Conservation (phyloP, 2,888 invertebrate genomes). For the Aethes cnicana region DNA sequence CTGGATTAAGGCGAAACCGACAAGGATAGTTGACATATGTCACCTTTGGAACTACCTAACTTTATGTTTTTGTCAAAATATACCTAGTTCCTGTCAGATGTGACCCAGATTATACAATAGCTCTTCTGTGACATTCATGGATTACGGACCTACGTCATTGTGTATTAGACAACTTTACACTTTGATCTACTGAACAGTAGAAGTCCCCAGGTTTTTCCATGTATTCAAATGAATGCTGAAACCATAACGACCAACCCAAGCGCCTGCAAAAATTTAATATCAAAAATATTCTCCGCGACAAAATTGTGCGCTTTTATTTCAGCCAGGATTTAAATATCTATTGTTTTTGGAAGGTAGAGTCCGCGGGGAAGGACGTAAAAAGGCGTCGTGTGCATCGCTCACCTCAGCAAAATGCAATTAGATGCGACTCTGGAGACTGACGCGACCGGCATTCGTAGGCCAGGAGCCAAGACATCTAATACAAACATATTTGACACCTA, state of each 20-base stretch:
- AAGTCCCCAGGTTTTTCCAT: too few relatives aligned
- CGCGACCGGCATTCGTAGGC: slow-evolving; percentile 48
- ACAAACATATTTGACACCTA: too few relatives aligned
- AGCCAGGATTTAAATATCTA: slow-evolving; percentile 27
- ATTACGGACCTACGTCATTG: too few relatives aligned
- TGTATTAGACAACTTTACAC: too few relatives aligned
- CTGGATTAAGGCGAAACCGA: background rate
- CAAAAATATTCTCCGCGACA: slow-evolving; percentile 11
- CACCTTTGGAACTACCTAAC: slow-evolving; percentile 10
- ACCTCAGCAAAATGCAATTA: slow-evolving; percentile 80
- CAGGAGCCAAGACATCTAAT: slow-evolving; percentile 39
- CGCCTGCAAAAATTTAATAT: slow-evolving; percentile 22
- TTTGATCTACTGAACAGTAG: too few relatives aligned
- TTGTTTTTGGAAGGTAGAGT: slow-evolving; percentile 46
- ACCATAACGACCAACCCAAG: background rate
- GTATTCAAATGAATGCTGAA: background rate
- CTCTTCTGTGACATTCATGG: too few relatives aligned
- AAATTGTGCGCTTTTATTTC: slow-evolving; percentile 21
- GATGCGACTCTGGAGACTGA: slow-evolving; percentile 71
- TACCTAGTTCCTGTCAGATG: too few relatives aligned
- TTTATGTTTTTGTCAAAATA: too few relatives aligned
- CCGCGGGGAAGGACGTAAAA: slow-evolving; percentile 56
- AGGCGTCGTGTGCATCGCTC: slow-evolving; percentile 59
- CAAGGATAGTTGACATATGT: slow-evolving; percentile 20
- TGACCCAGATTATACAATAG: too few relatives aligned